A percentile compares a stretch with the other conserved stretches of the same genome.
These are phyloP conservation scores for Zosterops lateralis DNA, from an alignment of 2,113 vertebrate genomes.

Conservation along the genomic window DNA sequence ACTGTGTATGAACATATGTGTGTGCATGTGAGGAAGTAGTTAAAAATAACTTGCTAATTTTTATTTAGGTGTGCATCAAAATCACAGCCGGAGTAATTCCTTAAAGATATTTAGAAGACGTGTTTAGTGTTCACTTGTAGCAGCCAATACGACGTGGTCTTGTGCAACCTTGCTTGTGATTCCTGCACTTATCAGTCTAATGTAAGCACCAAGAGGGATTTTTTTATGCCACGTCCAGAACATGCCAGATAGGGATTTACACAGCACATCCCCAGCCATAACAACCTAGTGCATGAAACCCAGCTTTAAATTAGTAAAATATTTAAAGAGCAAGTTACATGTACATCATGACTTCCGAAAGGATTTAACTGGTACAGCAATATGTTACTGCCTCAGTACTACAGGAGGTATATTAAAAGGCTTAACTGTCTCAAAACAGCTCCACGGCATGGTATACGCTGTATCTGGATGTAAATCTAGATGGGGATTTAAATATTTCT, in stretches of 20 bases:
- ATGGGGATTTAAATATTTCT: slow-evolving; percentile 41
- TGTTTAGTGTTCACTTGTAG: neutral
- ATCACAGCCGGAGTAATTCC: neutral
- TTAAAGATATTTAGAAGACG: slow-evolving; percentile 5
- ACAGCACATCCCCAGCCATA: slow-evolving; percentile 40
- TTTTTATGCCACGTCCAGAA: slow-evolving; percentile 4
- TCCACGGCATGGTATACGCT: neutral
- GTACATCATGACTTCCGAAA: slow-evolving; percentile 25
- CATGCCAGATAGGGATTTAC: slow-evolving; percentile 37
- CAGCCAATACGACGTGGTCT: neutral
- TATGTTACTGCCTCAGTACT: slow-evolving; percentile 46
- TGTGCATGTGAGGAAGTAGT: neutral
- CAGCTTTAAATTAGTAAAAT: slow-evolving; percentile 49
- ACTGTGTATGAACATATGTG: neutral
- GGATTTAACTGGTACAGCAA: slow-evolving; percentile 38
- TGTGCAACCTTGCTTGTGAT: neutral
- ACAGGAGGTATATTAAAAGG: slow-evolving; percentile 37
- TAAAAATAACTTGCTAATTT: slow-evolving; percentile 29
- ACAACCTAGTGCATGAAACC: slow-evolving; percentile 1
- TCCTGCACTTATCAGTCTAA: slow-evolving; percentile 50
- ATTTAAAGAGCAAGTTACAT: slow-evolving; percentile 11
- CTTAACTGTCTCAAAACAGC: slow-evolving; percentile 41
- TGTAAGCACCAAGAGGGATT: slow-evolving; percentile 48
- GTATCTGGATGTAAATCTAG: slow-evolving; percentile 29
- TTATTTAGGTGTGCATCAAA: neutral